phyloP scores from a whole-genome alignment of 1,140 invertebrate species.

The Paraescarpia echinospica region DNA sequence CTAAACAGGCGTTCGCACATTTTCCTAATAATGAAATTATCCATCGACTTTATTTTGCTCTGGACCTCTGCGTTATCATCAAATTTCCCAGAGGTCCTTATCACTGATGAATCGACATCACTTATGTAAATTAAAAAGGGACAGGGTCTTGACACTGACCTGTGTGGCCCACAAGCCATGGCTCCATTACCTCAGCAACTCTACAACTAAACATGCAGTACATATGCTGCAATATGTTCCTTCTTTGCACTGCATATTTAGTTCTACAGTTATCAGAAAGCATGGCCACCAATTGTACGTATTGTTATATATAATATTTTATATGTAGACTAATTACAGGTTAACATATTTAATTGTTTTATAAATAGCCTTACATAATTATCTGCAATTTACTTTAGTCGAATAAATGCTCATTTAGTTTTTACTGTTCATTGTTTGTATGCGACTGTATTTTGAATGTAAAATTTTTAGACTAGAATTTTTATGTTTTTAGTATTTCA shows the following conservation, averaged over 20 bases:
- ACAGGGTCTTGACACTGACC: not conserved
- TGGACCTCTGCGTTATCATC: not conserved
- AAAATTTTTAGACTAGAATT: too few relatives aligned
- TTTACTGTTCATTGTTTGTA: too few relatives aligned
- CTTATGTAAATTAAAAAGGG: constrained; percentile 1
- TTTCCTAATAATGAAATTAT: not conserved
- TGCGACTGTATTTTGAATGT: too few relatives aligned
- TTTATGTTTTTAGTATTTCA: too few relatives aligned
- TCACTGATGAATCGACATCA: constrained; percentile 5
- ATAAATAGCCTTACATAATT: too few relatives aligned
- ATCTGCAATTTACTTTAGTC: too few relatives aligned
- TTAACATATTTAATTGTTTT: too few relatives aligned
- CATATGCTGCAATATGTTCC: not conserved
- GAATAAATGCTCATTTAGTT: too few relatives aligned
- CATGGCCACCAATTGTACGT: too few relatives aligned
- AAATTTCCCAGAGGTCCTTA: constrained; percentile 1
- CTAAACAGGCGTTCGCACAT: not conserved
- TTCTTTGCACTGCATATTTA: not conserved
- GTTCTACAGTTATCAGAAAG: too few relatives aligned
- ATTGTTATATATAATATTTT: not conserved
- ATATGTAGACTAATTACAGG: not conserved
- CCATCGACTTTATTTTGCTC: not conserved
- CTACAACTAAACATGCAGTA: not conserved
- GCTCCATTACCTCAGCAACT: not conserved
- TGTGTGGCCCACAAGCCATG: not conserved